Evolutionary conservation across 2,113 vertebrate genomes (phyloP).

Genomic region (Perca schrenkii): DNA sequence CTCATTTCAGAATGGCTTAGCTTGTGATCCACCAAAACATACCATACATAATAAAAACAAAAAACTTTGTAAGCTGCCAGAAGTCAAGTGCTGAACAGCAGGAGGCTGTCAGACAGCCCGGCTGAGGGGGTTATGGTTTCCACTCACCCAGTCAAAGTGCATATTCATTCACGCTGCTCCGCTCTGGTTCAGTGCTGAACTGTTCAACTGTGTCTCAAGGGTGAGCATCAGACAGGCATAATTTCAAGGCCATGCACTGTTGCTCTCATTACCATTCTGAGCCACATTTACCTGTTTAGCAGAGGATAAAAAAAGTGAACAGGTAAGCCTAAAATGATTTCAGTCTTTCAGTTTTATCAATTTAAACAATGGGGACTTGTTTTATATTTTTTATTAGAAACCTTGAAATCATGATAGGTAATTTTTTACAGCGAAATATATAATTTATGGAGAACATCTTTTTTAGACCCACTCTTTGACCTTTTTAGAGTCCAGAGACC

Average conservation of each 20-base stretch:
- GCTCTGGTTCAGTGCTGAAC: constrained; percentile 75
- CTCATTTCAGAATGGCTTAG: constrained; percentile 35
- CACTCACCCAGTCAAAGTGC: constrained; percentile 73
- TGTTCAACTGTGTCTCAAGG: constrained; percentile 79
- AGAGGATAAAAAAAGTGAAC: constrained; percentile 26
- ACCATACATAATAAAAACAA: constrained; percentile 62
- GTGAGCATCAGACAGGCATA: constrained; percentile 73
- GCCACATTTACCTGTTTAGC: constrained; percentile 71
- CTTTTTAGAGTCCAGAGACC: not conserved
- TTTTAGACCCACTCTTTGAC: not conserved
- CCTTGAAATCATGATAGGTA: constrained; percentile 6
- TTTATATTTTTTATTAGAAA: constrained; percentile 15
- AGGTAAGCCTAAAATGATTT: constrained; percentile 3
- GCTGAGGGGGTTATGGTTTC: constrained; percentile 65
- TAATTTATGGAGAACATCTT: constrained; percentile 8
- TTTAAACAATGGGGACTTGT: constrained; percentile 15
- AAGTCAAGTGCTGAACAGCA: constrained; percentile 75
- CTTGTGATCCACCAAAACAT: constrained; percentile 53
- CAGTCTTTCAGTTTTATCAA: constrained; percentile 31
- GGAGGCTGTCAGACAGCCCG: constrained; percentile 71
- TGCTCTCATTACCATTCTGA: constrained; percentile 74
- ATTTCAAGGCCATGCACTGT: constrained; percentile 75
- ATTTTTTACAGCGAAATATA: constrained; percentile 16
- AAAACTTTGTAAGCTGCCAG: constrained; percentile 69
- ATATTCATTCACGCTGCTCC: constrained; percentile 70